phyloP scores from a whole-genome alignment of 2,888 invertebrate genomes.

The Cantharis rustica region DNA sequence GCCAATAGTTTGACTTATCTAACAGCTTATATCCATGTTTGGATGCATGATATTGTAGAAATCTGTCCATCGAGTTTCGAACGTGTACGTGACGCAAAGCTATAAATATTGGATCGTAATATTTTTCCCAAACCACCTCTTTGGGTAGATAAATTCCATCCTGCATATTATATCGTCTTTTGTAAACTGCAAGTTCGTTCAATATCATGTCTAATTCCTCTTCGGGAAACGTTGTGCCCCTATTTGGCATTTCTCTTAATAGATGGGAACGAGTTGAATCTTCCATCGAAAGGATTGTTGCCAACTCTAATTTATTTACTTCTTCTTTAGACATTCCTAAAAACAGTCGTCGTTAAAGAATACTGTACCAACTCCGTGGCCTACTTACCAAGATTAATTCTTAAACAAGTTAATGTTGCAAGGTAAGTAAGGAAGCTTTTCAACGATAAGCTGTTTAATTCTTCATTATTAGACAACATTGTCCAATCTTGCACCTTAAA shows the following conservation, averaged over 20 bases:
- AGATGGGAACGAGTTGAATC: conserved; percentile 96
- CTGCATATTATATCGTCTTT: conserved; percentile 81
- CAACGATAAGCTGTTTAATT: conserved; percentile 87
- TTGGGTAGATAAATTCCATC: conserved; percentile 89
- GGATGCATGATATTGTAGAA: conserved; percentile 78
- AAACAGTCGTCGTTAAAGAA: conserved; percentile 44
- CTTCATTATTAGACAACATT: conserved; percentile 70
- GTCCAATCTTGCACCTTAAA: conserved; percentile 89
- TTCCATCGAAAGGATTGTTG: conserved; percentile 88
- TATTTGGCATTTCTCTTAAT: conserved; percentile 93
- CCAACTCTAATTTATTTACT: conserved; percentile 81
- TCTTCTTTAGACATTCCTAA: conserved; percentile 66
- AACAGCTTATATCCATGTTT: conserved; percentile 41
- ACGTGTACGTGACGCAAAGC: conserved; percentile 90
- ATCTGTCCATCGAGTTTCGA: conserved; percentile 93
- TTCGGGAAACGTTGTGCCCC: conserved; percentile 89
- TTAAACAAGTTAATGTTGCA: conserved; percentile 83
- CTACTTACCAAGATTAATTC: conserved; percentile 79
- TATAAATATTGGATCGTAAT: conserved; percentile 94
- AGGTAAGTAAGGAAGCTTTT: conserved; percentile 92
- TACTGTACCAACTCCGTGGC: too few species aligned
- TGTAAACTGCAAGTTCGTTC: conserved; percentile 66
- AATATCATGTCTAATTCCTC: conserved; percentile 86
- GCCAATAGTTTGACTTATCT: conserved; percentile 65
- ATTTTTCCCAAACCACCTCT: conserved; percentile 83